Evolutionary conservation across 2,888 invertebrate species (phyloP).

Genomic region (Leucozona laternaria): DNA sequence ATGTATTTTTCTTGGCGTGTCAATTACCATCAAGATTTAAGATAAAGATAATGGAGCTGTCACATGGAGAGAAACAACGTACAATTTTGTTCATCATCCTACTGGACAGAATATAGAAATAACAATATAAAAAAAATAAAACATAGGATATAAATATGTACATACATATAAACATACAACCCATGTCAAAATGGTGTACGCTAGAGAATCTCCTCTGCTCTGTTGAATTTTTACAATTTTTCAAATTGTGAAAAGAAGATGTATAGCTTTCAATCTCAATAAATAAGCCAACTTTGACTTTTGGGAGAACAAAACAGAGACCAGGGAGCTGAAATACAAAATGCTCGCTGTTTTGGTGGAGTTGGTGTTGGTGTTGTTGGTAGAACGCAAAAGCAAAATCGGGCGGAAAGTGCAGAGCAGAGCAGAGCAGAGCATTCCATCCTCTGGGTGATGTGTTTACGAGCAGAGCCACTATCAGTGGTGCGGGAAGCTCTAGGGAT

Average conservation of each 20-base stretch:
- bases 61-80: constrained; percentile 14
- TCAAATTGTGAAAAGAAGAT: constrained; percentile 68
- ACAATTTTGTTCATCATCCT: constrained; percentile 27
- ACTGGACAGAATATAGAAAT: constrained; percentile 24
- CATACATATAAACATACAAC: constrained; percentile 22
- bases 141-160: constrained; percentile 5
- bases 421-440: constrained; percentile 55
- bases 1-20: constrained; percentile 49
- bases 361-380: background rate
- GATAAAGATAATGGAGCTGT: constrained; percentile 59
- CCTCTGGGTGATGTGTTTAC: constrained; percentile 73
- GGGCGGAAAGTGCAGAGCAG: constrained; percentile 48
- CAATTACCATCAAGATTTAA: constrained; percentile 64
- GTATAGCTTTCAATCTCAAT: constrained; percentile 75
- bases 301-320: constrained; percentile 52
- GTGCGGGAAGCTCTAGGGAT: constrained; percentile 63
- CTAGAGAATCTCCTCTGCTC: constrained; percentile 35
- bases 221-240: constrained; percentile 46
- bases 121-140: constrained; percentile 6
- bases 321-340: constrained; percentile 20
- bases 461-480: constrained; percentile 64
- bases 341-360: background rate
- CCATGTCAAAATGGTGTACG: constrained; percentile 65
- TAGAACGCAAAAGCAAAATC: constrained; percentile 15
- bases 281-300: constrained; percentile 74